These are phyloP conservation scores for Bombus turneri DNA, from an alignment of 1,140 invertebrate species.

Conservation along the genomic window DNA sequence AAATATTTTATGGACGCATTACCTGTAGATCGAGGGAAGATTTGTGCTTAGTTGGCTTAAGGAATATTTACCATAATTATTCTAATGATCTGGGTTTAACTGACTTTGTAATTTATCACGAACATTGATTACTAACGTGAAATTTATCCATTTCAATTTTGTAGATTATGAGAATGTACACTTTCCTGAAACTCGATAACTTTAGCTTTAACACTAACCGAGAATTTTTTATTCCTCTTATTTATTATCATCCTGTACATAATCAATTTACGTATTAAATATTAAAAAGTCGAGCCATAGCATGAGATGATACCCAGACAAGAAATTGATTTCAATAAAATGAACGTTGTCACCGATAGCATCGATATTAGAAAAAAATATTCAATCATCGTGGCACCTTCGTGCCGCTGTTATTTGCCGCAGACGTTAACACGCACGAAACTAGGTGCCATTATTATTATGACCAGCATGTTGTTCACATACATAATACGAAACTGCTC, in stretches of 20 bases:
- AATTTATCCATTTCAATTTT: neutral
- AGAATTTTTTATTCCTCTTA: no score
- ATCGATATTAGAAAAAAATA: neutral
- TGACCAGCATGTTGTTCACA: constrained; percentile 26
- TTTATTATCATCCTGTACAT: no score
- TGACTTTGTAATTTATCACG: no score
- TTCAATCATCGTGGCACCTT: neutral
- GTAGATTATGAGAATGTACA: neutral
- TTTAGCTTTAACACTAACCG: no score
- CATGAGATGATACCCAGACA: neutral
- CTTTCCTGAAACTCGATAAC: no score
- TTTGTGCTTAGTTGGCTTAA: neutral
- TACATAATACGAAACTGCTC: constrained; percentile 31
- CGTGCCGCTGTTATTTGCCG: neutral
- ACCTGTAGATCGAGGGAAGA: neutral
- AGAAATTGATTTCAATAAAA: neutral
- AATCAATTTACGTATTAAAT: no score
- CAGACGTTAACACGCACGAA: constrained; percentile 1
- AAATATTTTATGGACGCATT: neutral
- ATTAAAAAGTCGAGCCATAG: neutral
- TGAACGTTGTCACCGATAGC: neutral
- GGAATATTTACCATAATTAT: neutral
- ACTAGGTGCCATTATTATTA: constrained; percentile 29
- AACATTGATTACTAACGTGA: neutral
- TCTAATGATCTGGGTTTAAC: neutral